Evolutionary conservation across 1,140 invertebrate species (phyloP), one percentile per base, ranked within the genome.

Genomic region (Neoseiulus cucumeris): DNA sequence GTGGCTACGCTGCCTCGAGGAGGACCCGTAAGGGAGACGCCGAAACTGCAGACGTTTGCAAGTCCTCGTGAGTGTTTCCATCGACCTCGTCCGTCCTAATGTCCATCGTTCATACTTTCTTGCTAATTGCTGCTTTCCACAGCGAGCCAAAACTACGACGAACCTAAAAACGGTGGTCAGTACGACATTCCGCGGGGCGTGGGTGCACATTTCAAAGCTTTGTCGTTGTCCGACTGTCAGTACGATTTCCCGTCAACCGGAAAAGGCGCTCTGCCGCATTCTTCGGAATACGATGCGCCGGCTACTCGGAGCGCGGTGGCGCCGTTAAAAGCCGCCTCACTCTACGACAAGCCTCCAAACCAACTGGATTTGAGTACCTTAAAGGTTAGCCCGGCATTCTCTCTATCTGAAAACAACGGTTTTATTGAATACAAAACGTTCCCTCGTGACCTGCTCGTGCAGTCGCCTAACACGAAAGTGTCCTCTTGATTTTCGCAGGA

Each of bases 191-290:
- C 51, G 17, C 51, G 51, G 1, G 51, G 51, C 22, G 33, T 59
- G 14, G 22, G 4, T 25, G 12, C 25, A 59, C 51, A 59, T 25
- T 59, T 59, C 22, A 25, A 33, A 5, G 51, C 25, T 1, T 29
- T 59, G 51, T 20, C 51, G 14, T 20, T 59, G 14, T 59, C 65
- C 28, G 59, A 67, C 14, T 69, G 73, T 28, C 72, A 75, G 44
- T 80, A 77, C 72, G 79, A 80, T 73, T 72, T 78, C 12, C 75
- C 78, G 66, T 59, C 47, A 51, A 64, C 65, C 68, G 66, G 67
- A 12, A 64, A 66, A 65, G 67, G n/a, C n/a, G n/a, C n/a, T n/a
- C n/a, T n/a, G n/a, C n/a, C 70, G 17, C 45, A 65, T n/a, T 66
- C 66, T 29, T 30, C 68, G 14, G 71, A 72, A 44, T 72, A 72